phyloP scores from a whole-genome alignment of 2,113 vertebrate species.

The Zosterops lateralis region DNA sequence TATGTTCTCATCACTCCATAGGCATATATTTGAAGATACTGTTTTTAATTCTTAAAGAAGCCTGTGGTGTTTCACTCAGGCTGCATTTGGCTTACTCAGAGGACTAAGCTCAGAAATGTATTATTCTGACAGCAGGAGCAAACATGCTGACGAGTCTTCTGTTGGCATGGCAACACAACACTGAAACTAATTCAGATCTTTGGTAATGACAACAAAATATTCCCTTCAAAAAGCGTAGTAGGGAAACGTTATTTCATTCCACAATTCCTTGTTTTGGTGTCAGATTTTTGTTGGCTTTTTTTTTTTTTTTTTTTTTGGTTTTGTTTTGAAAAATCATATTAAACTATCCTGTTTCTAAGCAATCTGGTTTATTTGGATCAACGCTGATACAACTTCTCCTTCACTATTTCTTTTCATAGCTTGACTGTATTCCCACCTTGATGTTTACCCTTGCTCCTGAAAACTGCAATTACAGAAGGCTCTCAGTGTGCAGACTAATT shows the following conservation, averaged over 20 bases:
- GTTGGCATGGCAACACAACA: conserved; percentile 48
- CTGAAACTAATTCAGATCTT: conserved; percentile 39
- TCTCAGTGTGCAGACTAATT: background rate
- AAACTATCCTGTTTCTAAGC: background rate
- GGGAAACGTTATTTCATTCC: background rate
- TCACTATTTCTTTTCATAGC: background rate
- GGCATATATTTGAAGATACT: background rate
- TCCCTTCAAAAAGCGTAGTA: background rate
- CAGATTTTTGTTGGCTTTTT: background rate
- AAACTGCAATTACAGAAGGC: background rate
- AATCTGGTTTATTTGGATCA: background rate
- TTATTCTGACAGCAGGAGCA: conserved; percentile 50
- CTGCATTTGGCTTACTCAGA: background rate
- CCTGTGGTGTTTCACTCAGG: background rate
- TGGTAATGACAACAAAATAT: conserved; percentile 33
- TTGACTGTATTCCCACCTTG: background rate
- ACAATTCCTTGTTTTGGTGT: background rate
- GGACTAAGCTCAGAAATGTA: conserved; percentile 19
- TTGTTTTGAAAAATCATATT: background rate
- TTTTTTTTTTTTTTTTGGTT: background rate
- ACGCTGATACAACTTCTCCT: background rate
- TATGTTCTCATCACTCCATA: background rate
- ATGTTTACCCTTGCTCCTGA: background rate
- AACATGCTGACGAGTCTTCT: background rate
- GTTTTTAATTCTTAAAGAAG: background rate